phyloP scores from a whole-genome alignment of 2,888 invertebrate genomes.

The Yponomeuta malinellus region DNA sequence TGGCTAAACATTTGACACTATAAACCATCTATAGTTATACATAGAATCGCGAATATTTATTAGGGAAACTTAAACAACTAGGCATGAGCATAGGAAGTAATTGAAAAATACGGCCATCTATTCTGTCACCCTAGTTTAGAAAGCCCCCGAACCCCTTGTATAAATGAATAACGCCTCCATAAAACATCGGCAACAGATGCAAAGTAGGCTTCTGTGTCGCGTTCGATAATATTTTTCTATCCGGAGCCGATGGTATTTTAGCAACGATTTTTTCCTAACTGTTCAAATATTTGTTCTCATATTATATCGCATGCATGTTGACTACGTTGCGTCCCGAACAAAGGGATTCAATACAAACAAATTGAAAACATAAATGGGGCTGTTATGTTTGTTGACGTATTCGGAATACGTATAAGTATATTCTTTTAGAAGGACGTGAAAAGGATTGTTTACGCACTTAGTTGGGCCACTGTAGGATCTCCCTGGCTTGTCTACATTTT shows the following conservation, averaged over 20 bases:
- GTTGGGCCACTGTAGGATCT: no score
- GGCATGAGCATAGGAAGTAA: no score
- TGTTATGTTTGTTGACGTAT: not conserved
- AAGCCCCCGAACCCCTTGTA: no score
- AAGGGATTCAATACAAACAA: not conserved
- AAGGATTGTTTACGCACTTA: no score
- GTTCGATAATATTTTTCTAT: not conserved
- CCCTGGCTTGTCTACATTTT: no score
- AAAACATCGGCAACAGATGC: not conserved
- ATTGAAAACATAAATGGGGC: not conserved
- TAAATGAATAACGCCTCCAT: no score
- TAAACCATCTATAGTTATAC: no score
- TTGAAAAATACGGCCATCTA: no score
- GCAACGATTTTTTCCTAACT: not conserved
- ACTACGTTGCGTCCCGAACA: not conserved
- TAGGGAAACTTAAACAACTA: no score
- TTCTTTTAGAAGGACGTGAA: not conserved
- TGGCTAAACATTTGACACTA: no score
- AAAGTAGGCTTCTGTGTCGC: not conserved
- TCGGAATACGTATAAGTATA: not conserved
- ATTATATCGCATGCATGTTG: not conserved
- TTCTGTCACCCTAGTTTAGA: no score
- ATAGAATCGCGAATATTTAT: no score
- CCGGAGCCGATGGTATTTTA: not conserved
- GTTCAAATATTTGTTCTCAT: not conserved